Conservation (phyloP, 2,797 vertebrate species). For the Mormyrus proboscirostris region DNA sequence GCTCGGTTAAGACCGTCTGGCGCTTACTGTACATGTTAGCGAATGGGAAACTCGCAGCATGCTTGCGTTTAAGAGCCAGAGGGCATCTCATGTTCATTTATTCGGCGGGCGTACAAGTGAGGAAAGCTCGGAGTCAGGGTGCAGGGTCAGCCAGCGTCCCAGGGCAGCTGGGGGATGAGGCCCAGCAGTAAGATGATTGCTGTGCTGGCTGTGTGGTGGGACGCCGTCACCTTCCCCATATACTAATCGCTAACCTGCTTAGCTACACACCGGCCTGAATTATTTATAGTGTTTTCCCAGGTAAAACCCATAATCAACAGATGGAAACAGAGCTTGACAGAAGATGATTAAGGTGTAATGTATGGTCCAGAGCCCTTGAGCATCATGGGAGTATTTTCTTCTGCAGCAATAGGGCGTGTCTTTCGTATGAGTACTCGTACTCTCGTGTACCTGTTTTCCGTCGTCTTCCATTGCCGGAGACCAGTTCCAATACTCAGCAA, state of each 20-base stretch:
- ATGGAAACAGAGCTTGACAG: not conserved
- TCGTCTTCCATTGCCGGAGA: not conserved
- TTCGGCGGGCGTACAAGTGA: not conserved
- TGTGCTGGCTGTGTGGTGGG: not conserved
- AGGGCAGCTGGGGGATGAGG: not conserved
- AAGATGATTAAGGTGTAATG: not conserved
- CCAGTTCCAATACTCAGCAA: not conserved
- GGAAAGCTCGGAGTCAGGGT: not conserved
- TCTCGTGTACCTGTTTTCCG: not conserved
- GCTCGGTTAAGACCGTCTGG: not conserved
- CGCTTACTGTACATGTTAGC: not conserved
- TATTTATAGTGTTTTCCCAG: not conserved
- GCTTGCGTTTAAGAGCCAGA: not conserved
- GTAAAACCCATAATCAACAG: not conserved
- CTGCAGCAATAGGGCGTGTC: not conserved
- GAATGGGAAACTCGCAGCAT: not conserved
- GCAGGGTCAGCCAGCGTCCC: not conserved
- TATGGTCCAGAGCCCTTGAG: not conserved
- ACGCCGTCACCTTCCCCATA: not conserved
- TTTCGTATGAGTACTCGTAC: not conserved
- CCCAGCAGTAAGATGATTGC: not conserved
- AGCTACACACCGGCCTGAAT: not conserved
- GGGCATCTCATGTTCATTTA: not conserved
- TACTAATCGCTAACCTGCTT: not conserved
- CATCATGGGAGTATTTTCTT: not conserved